Evolutionary conservation across 2,113 vertebrate species (phyloP).

Genomic region (Sardina pilchardus): DNA sequence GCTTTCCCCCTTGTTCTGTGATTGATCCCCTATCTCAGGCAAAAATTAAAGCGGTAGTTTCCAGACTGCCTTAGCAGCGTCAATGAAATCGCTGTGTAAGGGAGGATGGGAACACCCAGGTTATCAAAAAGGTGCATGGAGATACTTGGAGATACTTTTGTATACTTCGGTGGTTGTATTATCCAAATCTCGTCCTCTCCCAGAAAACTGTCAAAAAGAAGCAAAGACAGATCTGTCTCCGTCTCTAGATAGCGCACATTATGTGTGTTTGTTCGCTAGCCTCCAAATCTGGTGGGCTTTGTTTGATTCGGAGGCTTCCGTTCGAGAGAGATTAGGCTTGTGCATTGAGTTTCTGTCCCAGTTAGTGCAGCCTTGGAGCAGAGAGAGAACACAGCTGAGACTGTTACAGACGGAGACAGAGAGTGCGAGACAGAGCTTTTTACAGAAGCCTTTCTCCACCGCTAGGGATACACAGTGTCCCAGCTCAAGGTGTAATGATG

Average conservation of each 20-base stretch:
- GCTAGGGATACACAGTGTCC: neutral
- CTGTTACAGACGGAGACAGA: neutral
- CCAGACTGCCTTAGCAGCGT: too few species aligned
- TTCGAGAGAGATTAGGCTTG: neutral
- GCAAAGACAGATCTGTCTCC: neutral
- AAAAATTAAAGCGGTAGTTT: too few species aligned
- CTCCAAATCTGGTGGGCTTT: neutral
- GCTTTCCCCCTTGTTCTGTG: too few species aligned
- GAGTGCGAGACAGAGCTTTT: neutral
- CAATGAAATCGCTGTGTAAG: too few species aligned
- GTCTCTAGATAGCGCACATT: neutral
- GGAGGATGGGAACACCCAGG: too few species aligned
- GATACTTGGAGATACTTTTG: too few species aligned
- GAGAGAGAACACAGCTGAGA: neutral
- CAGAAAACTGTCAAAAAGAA: too few species aligned
- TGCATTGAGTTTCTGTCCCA: neutral
- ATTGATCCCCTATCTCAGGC: too few species aligned
- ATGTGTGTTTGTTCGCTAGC: neutral
- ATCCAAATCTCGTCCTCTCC: too few species aligned
- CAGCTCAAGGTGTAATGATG: constrained; percentile 10
- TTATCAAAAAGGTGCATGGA: neutral
- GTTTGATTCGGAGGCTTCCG: neutral
- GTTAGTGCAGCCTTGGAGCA: neutral
- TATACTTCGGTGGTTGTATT: neutral
- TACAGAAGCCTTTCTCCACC: neutral